These are phyloP conservation scores for Drosophila sucinea DNA, from an alignment of 1,140 invertebrate species.

Conservation along the genomic window DNA sequence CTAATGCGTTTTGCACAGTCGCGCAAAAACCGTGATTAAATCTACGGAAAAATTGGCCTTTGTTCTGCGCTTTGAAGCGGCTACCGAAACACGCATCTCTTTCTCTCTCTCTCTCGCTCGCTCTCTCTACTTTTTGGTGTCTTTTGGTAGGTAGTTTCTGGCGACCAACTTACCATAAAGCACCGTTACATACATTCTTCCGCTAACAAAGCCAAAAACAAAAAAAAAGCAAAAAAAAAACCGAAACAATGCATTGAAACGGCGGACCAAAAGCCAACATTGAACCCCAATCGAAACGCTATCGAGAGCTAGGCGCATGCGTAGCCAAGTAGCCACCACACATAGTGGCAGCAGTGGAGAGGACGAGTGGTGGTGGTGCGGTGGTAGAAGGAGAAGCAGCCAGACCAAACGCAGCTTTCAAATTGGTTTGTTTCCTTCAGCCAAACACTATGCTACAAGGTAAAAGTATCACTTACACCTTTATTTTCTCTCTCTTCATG, in stretches of 20 bases:
- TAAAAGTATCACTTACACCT: neutral
- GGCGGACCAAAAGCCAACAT: constrained; percentile 27
- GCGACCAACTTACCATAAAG: constrained; percentile 78
- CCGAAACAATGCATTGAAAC: constrained; percentile 55
- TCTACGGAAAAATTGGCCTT: constrained; percentile 80
- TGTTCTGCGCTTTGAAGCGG: constrained; percentile 47
- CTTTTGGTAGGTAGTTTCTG: constrained; percentile 1
- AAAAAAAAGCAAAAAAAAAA: no score
- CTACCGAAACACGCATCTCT: constrained; percentile 64
- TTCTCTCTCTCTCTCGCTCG: neutral
- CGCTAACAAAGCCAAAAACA: constrained; percentile 56
- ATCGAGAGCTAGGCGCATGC: constrained; percentile 45
- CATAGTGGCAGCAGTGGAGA: no score
- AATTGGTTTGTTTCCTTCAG: constrained; percentile 40
- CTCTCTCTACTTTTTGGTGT: constrained; percentile 1
- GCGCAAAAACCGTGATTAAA: constrained; percentile 69
- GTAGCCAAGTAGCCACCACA: constrained; percentile 46
- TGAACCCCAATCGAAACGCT: constrained; percentile 25
- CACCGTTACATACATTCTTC: constrained; percentile 76
- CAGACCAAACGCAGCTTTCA: constrained; percentile 41
- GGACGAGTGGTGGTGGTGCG: no score
- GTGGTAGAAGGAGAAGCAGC: neutral
- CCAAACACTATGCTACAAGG: constrained; percentile 34
- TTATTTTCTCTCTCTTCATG: no score
- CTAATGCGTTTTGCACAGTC: constrained; percentile 73